Base-by-base conservation (phyloP, 1,140 invertebrate species). In the Drosophila insularis region DNA sequence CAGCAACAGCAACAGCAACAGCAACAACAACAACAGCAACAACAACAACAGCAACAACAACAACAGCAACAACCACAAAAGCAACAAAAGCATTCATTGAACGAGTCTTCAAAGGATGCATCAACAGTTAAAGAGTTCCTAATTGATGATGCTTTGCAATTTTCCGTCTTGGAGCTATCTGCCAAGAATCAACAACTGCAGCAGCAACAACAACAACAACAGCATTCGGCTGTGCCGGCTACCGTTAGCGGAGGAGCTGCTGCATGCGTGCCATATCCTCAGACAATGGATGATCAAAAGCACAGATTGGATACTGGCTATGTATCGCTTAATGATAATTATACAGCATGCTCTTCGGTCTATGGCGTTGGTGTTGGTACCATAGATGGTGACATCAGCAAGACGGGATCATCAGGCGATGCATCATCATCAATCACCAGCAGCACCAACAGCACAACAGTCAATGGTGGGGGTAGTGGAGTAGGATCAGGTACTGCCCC, bases 341-440 rank as follows among this genome's bases (percentile, higher is more conserved):
- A 87, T n/a, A 77, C 82, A 21, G 84, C 82, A 27, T 87, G 82
- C 27, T 87, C 82, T 3, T 87, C 85, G 1, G 85, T 89, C 10
- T 89, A 80, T 40, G 81, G 81, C 21, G 50, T 19, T 65, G 46
- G 62, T 10, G 50, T 11, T 19, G 81, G 81, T 39, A 35, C 40
- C 31, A 59, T 50, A 2, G 68, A 62, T 31, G 23, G 54, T 27
- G 50, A 40, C 8, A 85, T 68, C n/a, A 43, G 50, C 46, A 40
- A 62, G 8, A 50, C 50, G 32, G 46, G 4, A 23, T 17, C 43
- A 27, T n/a, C 43, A 19, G 43, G 43, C 14, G 14, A 6, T 5
- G 17, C 17, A 50, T 50, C 43, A 10, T 11, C 19, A 50, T 50
- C 43, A 50, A 4, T 19, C 17, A 11, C 43, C 10, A 21, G 17